These are phyloP conservation scores for Biston betularia DNA, from an alignment of 2,888 invertebrate species.

Conservation along the genomic window DNA sequence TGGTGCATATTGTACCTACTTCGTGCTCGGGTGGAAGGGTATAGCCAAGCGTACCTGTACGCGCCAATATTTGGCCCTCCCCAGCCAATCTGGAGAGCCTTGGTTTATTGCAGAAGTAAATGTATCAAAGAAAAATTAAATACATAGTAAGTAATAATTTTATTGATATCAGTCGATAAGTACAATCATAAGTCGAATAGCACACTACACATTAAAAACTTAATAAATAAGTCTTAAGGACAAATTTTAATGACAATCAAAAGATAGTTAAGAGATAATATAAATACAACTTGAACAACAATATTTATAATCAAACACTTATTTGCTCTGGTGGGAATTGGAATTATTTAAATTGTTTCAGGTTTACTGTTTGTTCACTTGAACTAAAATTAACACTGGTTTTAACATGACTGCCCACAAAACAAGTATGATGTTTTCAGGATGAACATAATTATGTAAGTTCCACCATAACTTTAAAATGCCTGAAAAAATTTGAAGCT, in stretches of 20 bases:
- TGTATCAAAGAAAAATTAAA: constrained; percentile 2
- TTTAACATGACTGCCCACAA: too few species aligned
- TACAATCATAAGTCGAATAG: constrained; percentile 37
- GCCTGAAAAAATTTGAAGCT: too few species aligned
- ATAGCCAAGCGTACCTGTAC: too few species aligned
- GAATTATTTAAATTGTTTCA: constrained; percentile 66
- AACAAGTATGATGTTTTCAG: too few species aligned
- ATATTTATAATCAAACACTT: constrained; percentile 20
- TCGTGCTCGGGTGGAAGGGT: too few species aligned
- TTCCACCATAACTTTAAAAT: too few species aligned
- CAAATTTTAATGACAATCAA: constrained; percentile 4
- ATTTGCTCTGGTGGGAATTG: constrained; percentile 58
- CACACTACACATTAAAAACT: constrained; percentile 33
- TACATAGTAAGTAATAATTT: constrained; percentile 34
- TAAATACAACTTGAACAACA: constrained; percentile 15
- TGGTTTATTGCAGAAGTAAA: background rate
- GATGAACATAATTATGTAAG: too few species aligned
- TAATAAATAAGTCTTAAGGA: constrained; percentile 28
- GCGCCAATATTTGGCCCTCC: too few species aligned
- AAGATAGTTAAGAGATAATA: constrained; percentile 1
- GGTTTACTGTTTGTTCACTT: constrained; percentile 56
- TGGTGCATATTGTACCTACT: too few species aligned
- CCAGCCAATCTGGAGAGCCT: background rate
- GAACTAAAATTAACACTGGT: background rate
- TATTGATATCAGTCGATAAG: constrained; percentile 50